phyloP scores from a whole-genome alignment of 2,888 invertebrate species.

The Andrena marginata region DNA sequence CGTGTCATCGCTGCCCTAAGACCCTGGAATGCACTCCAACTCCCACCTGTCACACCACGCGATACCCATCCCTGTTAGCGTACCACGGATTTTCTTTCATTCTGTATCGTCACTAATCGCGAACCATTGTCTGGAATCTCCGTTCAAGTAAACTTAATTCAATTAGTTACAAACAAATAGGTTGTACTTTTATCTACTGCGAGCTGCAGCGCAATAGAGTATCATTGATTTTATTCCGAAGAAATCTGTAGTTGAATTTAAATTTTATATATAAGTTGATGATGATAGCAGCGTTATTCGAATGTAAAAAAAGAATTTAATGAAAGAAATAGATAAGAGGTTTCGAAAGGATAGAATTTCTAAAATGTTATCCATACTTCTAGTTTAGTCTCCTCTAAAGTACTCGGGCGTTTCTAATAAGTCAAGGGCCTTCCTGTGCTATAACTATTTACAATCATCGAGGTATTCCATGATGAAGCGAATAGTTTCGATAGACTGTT shows the following conservation, averaged over 20 bases:
- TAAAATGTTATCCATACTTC: background rate
- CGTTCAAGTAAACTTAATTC: background rate
- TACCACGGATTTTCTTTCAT: conserved; percentile 32
- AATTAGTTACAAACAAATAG: background rate
- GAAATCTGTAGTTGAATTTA: too few species aligned
- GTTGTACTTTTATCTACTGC: background rate
- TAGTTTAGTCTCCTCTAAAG: background rate
- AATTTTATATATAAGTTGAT: background rate
- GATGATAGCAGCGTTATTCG: background rate
- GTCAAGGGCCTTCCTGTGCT: conserved; percentile 17
- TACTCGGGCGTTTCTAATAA: background rate
- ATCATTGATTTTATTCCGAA: too few species aligned
- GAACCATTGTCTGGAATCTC: background rate
- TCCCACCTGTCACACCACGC: conserved; percentile 69
- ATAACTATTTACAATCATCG: conserved; percentile 37
- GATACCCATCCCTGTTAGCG: conserved; percentile 33
- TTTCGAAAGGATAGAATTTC: background rate
- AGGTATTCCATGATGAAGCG: conserved; percentile 37
- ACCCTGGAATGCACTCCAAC: conserved; percentile 82
- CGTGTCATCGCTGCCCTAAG: conserved; percentile 81
- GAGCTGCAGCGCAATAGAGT: background rate
- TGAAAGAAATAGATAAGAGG: background rate
- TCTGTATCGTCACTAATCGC: conserved; percentile 4
- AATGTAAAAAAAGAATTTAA: background rate
- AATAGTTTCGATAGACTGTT: conserved; percentile 51